These are phyloP conservation scores for Riparia riparia DNA, from an alignment of 2,113 vertebrate species.

Conservation along the genomic window DNA sequence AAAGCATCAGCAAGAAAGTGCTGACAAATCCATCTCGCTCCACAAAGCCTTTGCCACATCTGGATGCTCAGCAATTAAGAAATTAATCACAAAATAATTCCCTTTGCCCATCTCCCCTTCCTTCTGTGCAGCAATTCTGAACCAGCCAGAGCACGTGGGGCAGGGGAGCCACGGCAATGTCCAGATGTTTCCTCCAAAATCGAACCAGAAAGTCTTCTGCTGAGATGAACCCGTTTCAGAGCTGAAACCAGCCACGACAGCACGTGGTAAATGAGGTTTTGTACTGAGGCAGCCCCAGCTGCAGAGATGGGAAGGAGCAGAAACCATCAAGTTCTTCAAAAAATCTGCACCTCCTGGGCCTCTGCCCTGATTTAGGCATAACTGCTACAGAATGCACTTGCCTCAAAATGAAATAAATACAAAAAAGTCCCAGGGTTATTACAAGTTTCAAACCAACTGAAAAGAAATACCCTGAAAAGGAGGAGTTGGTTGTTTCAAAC, in stretches of 20 bases:
- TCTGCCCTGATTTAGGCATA: neutral
- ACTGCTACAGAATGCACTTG: neutral
- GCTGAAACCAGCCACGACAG: neutral
- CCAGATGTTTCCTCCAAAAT: neutral
- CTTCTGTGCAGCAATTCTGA: neutral
- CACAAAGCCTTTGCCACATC: neutral
- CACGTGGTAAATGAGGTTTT: neutral
- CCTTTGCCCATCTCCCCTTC: neutral
- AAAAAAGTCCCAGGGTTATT: neutral
- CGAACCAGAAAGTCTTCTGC: neutral
- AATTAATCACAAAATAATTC: conserved; percentile 3
- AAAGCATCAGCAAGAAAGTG: neutral
- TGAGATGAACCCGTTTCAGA: neutral
- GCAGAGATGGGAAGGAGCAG: neutral
- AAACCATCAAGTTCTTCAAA: neutral
- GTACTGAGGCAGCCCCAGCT: neutral
- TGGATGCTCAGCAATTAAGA: neutral
- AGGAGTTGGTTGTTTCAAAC: neutral
- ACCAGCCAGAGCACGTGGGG: neutral
- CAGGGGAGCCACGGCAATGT: neutral
- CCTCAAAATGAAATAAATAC: neutral
- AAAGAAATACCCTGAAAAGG: neutral
- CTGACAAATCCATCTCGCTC: neutral
- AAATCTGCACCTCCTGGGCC: neutral
- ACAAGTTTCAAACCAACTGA: neutral